A percentile compares a stretch with the other conserved stretches of the same genome.
Evolutionary conservation across 2,888 invertebrate genomes (phyloP).

Genomic region (Himalopsyche anomala): DNA sequence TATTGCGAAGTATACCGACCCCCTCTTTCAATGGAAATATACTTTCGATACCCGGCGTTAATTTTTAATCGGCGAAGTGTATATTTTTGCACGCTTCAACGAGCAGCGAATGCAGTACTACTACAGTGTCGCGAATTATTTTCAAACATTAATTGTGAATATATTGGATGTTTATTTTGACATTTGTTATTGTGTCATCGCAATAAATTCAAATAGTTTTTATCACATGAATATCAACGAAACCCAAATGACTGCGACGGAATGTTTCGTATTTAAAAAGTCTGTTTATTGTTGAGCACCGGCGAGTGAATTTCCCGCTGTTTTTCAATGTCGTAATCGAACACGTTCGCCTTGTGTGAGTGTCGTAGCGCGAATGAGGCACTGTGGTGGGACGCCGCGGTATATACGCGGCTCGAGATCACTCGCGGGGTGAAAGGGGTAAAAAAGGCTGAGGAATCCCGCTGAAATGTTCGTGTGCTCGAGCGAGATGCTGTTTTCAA

Average conservation of each 20-base stretch:
- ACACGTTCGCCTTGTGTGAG: constrained; percentile 48
- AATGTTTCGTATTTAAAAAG: too few species aligned
- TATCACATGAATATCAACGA: too few species aligned
- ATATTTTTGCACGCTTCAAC: not conserved
- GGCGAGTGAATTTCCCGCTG: constrained; percentile 36
- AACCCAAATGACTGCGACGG: too few species aligned
- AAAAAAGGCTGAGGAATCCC: constrained; percentile 25
- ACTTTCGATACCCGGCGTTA: not conserved
- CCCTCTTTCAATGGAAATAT: constrained; percentile 12
- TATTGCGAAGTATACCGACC: not conserved
- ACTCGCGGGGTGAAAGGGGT: constrained; percentile 11
- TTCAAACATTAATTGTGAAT: not conserved
- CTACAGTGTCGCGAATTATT: not conserved
- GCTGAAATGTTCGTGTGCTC: constrained; percentile 38
- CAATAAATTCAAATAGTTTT: too few species aligned
- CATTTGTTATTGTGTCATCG: too few species aligned
- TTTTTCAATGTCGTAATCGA: constrained; percentile 39
- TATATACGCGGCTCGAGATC: constrained; percentile 55
- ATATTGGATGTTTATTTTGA: too few species aligned
- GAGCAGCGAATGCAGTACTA: not conserved
- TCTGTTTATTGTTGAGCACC: not conserved
- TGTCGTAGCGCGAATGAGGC: constrained; percentile 57
- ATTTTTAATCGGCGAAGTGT: constrained; percentile 16
- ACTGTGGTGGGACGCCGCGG: constrained; percentile 55
- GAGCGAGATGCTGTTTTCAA: constrained; percentile 14